These are phyloP conservation scores for Eupithecia subfuscata DNA, from an alignment of 2,888 invertebrate genomes.

Conservation along the genomic window DNA sequence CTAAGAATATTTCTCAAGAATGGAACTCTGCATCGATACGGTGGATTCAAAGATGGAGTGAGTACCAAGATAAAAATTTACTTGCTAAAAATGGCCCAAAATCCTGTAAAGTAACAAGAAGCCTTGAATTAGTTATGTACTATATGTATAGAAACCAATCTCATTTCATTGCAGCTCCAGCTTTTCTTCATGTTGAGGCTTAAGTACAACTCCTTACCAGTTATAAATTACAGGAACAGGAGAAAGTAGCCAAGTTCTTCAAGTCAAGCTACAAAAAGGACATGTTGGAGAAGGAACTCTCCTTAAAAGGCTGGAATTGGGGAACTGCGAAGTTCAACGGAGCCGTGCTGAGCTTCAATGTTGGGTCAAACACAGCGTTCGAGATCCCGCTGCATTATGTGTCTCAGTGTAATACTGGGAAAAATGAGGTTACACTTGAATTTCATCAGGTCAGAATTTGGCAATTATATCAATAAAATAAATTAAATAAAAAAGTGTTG, in stretches of 20 bases:
- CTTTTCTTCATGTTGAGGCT: neutral
- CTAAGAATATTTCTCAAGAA: conserved; percentile 94
- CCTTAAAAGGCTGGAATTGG: conserved; percentile 99
- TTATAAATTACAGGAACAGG: conserved; percentile 89
- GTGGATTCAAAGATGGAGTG: conserved; percentile 95
- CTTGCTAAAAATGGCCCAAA: neutral
- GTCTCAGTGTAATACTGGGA: conserved; percentile 97
- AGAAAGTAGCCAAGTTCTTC: conserved; percentile 96
- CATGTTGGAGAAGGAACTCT: conserved; percentile 95
- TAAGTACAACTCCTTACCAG: neutral
- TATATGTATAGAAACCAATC: neutral
- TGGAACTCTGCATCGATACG: conserved; percentile 95
- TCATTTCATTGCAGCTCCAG: neutral
- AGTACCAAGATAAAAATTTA: conserved; percentile 48
- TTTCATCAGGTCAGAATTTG: conserved; percentile 91
- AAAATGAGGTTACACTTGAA: conserved; percentile 99
- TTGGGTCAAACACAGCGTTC: conserved; percentile 93
- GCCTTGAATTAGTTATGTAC: neutral
- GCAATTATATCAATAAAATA: neutral
- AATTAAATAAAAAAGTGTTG: neutral
- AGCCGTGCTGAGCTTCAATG: conserved; percentile 92
- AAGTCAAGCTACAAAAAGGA: conserved; percentile 92
- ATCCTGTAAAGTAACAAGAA: neutral
- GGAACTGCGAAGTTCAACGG: conserved; percentile 97
- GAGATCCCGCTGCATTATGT: conserved; percentile 98